Conservation (phyloP, 2,888 invertebrate genomes). For the Drosophila acutilabella region DNA sequence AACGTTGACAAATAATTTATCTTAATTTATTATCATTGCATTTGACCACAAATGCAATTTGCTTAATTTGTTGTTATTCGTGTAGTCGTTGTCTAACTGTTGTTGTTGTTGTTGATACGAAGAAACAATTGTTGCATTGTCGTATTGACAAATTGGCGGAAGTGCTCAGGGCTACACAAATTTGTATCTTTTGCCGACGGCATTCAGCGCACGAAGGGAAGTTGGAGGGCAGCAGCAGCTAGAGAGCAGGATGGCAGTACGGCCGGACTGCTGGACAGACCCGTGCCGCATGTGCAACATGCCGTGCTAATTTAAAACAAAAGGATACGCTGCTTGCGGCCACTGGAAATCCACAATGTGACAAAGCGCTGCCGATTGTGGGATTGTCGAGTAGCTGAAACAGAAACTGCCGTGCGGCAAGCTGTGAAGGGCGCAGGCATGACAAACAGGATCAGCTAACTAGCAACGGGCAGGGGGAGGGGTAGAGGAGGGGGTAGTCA, state of each 20-base stretch:
- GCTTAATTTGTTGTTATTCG: slow-evolving; percentile 58
- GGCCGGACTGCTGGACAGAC: slow-evolving; percentile 21
- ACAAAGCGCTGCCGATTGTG: slow-evolving; percentile 32
- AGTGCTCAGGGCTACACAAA: slow-evolving; percentile 42
- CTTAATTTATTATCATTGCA: slow-evolving; percentile 77
- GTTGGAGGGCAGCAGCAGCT: slow-evolving; percentile 1
- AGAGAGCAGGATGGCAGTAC: slow-evolving; percentile 4
- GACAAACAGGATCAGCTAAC: slow-evolving; percentile 77
- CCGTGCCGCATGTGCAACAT: slow-evolving; percentile 73
- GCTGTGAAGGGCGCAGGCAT: slow-evolving; percentile 79
- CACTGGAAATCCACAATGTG: slow-evolving; percentile 61
- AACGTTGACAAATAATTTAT: slow-evolving; percentile 56
- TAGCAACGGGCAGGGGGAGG: slow-evolving; percentile 43
- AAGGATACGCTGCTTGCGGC: slow-evolving; percentile 66
- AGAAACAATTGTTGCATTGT: slow-evolving; percentile 49
- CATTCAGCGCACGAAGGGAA: slow-evolving; percentile 16
- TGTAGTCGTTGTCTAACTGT: too few species aligned
- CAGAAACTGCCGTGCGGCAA: slow-evolving; percentile 31
- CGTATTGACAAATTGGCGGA: slow-evolving; percentile 69
- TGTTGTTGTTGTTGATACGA: too few species aligned
- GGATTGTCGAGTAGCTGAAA: slow-evolving; percentile 3
- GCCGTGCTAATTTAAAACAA: slow-evolving; percentile 77
- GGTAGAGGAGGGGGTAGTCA: not conserved
- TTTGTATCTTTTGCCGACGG: slow-evolving; percentile 34
- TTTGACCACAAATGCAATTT: slow-evolving; percentile 76